Evolutionary conservation across 2,797 vertebrate genomes (phyloP).

Genomic region (Lepus townsendii): DNA sequence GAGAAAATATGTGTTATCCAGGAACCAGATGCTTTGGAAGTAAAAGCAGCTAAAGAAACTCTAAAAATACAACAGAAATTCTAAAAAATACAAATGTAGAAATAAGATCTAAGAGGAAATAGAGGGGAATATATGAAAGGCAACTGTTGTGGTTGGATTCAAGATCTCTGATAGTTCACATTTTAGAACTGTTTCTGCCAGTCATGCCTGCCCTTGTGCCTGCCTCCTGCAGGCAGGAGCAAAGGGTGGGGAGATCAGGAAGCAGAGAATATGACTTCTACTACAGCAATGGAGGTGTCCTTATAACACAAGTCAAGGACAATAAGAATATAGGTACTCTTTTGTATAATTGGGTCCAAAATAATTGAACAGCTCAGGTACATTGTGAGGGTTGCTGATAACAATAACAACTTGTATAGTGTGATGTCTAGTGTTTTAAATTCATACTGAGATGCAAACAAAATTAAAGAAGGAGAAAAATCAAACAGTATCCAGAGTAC

Average conservation of each 20-base stretch:
- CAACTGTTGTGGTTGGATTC: neutral
- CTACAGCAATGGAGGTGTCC: neutral
- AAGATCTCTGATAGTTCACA: neutral
- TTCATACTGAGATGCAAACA: neutral
- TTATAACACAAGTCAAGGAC: neutral
- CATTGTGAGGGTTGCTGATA: neutral
- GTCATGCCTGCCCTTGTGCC: neutral
- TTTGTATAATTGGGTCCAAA: neutral
- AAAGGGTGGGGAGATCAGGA: neutral
- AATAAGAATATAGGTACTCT: neutral
- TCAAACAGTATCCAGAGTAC: neutral
- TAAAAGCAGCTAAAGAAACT: neutral
- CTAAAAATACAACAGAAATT: neutral
- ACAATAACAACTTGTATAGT: neutral
- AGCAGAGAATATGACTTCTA: neutral
- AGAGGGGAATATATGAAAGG: neutral
- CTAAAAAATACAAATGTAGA: neutral
- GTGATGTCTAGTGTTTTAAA: neutral
- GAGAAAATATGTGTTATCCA: neutral
- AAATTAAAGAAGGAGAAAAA: constrained; percentile 6
- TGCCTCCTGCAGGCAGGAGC: neutral
- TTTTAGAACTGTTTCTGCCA: neutral
- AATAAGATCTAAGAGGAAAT: neutral
- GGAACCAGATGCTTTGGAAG: neutral
- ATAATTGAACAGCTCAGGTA: neutral